Percentiles rank a stretch among this genome's conserved stretches.
Conservation (phyloP, 1,140 invertebrate genomes). For the Gonioctena quinquepunctata region DNA sequence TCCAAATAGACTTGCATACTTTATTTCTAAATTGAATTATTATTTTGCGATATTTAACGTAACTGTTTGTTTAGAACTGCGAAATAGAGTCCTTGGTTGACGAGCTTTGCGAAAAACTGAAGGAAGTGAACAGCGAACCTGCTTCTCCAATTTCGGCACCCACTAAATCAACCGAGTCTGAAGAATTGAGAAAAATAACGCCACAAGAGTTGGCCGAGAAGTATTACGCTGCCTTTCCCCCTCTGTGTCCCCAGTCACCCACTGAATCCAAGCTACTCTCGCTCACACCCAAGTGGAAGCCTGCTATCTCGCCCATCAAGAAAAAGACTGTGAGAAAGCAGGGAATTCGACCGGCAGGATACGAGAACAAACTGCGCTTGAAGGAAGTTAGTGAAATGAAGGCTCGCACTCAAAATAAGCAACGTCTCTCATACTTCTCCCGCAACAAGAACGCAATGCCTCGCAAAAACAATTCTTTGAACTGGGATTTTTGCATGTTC, state of each 20-base stretch:
- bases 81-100: conserved; percentile 64
- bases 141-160: not conserved
- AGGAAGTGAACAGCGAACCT: conserved; percentile 48
- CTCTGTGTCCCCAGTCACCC: conserved; percentile 30
- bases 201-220: conserved; percentile 45
- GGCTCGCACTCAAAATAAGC: conserved; percentile 15
- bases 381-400: conserved; percentile 14
- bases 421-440: not conserved
- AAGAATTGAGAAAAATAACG: conserved; percentile 31
- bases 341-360: not conserved
- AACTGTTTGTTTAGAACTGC: conserved; percentile 57
- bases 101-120: conserved; percentile 62
- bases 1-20: no score
- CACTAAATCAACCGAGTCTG: not conserved
- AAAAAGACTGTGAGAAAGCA: conserved; percentile 15
- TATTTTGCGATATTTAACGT: no score
- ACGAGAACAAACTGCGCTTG: not conserved
- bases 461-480: not conserved
- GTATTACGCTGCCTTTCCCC: conserved; percentile 53
- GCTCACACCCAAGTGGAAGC: conserved; percentile 35
- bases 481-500: not conserved
- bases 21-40: no score
- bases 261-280: conserved; percentile 31
- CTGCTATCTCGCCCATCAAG: conserved; percentile 38
- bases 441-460: conserved; percentile 1